Evolutionary conservation across 2,797 vertebrate species (phyloP), one percentile per base, ranked within the genome.

Genomic region (Apogon hyalosoma): DNA sequence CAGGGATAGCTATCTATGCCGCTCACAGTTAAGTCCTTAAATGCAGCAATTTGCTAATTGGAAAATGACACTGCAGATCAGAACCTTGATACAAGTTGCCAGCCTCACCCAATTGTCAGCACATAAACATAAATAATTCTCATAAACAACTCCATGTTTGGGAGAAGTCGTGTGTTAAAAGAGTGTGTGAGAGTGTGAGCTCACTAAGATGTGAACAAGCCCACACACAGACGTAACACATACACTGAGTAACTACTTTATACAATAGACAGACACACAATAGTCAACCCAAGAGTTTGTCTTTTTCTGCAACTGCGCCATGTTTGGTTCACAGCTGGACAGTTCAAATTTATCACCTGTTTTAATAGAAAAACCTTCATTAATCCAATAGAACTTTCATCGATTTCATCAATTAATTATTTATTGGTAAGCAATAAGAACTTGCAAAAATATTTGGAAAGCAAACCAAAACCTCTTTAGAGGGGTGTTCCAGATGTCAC

Each of bases 71-170:
- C 53, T 9, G 9, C 36, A 19, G 66, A 80, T 84, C 73, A 67
- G 59, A 67, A 69, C 36, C 18, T 47, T 12, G 68, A 63, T 38
- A 62, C 1, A 7, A 6, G 51, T 57, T 82, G 77, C 84, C 82
- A 78, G 78, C 77, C 65, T 80, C 77, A 75, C 71, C 82, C 73
- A 77, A 80, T 84, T 87, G 84, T 84, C 82, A 62, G 71, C 77
- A 88, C 84, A 87, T 89, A 90, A 91, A 91, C 80, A 87, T 69
- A 79, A 83, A 79, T 72, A 65, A 71, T 48, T 87, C 88, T 80
- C 86, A 73, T 91, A 93, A 92, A 92, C 88, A 91, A 91, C 69
- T 90, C 84, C 72, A 67, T 85, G 75, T 90, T 90, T 84, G 85
- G 87, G 77, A 76, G 63, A 70, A 50, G 51, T 61, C 51, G 40